A percentile compares a stretch with the other conserved stretches of the same genome.
phyloP scores from a whole-genome alignment of 2,888 invertebrate genomes.

The Pristionchus fissidentatus region DNA sequence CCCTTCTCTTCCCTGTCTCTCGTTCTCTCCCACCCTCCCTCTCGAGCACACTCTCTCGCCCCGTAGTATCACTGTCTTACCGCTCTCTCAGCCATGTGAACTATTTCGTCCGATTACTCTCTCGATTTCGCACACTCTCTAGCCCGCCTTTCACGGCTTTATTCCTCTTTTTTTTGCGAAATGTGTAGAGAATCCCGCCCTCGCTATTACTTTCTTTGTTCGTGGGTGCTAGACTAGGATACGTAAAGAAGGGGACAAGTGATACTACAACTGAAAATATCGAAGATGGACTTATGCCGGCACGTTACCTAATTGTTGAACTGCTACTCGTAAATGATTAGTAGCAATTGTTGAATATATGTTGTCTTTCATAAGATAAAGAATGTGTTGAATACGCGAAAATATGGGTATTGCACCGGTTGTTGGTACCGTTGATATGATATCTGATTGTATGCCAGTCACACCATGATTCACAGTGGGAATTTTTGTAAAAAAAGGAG shows the following conservation, averaged over 20 bases:
- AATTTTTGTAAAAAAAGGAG: background rate
- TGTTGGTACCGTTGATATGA: background rate
- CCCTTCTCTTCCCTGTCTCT: background rate
- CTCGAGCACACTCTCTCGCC: slow-evolving; percentile 22
- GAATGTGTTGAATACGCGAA: background rate
- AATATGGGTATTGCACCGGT: background rate
- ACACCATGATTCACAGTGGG: no score
- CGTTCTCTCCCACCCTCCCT: background rate
- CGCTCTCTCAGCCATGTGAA: background rate
- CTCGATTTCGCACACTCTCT: slow-evolving; percentile 2
- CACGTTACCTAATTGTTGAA: no score
- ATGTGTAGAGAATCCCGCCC: background rate
- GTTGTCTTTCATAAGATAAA: slow-evolving; percentile 8
- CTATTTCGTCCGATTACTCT: background rate
- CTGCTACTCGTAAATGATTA: background rate
- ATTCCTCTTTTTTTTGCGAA: background rate
- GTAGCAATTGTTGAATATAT: background rate
- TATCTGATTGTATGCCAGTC: background rate
- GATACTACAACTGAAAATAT: no score
- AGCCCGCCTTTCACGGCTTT: background rate
- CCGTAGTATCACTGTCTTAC: slow-evolving; percentile 22
- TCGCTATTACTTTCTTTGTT: background rate
- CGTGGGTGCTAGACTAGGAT: no score
- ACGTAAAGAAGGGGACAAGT: no score
- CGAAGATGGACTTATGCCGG: no score